phyloP scores from a whole-genome alignment of 2,888 invertebrate species.

The Diarsia brunnea region DNA sequence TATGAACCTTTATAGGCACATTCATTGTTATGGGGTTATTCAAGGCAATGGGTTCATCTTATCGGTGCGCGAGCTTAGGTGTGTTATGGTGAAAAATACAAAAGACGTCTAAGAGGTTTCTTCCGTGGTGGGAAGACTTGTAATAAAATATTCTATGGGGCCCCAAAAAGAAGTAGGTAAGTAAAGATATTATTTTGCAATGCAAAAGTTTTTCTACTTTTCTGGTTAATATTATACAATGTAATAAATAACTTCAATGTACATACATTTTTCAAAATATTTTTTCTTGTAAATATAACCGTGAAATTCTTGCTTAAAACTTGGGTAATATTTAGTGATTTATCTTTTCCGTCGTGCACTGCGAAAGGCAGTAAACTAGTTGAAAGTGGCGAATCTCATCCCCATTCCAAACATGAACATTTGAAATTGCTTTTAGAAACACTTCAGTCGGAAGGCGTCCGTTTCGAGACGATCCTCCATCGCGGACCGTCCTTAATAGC shows the following conservation, averaged over 20 bases:
- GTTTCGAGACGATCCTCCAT: constrained; percentile 63
- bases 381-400: constrained; percentile 66
- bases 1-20: constrained; percentile 35
- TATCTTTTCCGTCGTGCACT: constrained; percentile 52
- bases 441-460: constrained; percentile 64
- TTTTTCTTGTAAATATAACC: constrained; percentile 16
- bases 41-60: constrained; percentile 34
- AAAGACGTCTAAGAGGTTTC: neutral
- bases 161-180: neutral
- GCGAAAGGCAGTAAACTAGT: constrained; percentile 59
- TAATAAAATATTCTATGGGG: neutral
- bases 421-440: constrained; percentile 71
- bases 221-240: neutral
- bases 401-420: constrained; percentile 69
- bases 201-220: neutral
- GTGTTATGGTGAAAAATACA: constrained; percentile 7
- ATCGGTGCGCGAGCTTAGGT: constrained; percentile 4
- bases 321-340: constrained; percentile 62
- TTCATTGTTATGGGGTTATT: constrained; percentile 45
- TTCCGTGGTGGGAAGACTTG: too few species aligned
- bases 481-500: constrained; percentile 68
- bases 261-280: neutral
- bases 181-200: neutral
- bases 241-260: neutral
- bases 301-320: constrained; percentile 44